Percentiles rank a stretch among this genome's conserved stretches.
phyloP scores from a whole-genome alignment of 2,113 vertebrate species.

The Cynocephalus volans region DNA sequence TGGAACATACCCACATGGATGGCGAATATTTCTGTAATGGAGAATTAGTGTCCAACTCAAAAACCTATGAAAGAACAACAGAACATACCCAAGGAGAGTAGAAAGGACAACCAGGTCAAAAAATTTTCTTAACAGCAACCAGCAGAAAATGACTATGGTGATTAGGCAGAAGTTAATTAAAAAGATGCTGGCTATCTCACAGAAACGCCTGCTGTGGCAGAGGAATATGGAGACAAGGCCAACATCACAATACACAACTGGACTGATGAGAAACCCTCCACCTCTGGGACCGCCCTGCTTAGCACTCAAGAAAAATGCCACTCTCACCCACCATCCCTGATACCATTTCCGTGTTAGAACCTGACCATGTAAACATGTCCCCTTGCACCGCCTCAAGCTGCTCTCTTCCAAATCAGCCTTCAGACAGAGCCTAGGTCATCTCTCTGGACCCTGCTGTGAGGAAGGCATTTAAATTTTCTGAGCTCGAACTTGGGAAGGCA shows the following conservation, averaged over 20 bases:
- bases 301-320: background rate
- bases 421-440: background rate
- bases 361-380: background rate
- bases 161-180: background rate
- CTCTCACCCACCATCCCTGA: background rate
- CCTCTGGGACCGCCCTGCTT: background rate
- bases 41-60: background rate
- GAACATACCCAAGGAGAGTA: background rate
- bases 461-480: background rate
- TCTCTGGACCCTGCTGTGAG: background rate
- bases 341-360: background rate
- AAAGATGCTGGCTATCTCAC: background rate
- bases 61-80: background rate
- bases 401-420: constrained; percentile 25
- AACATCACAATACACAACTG: background rate
- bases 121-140: background rate
- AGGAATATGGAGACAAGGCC: background rate
- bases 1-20: too few relatives aligned
- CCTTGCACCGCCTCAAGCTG: background rate
- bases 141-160: background rate
- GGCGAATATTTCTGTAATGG: background rate
- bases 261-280: background rate
- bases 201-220: background rate
- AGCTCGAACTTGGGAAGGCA: background rate
- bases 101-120: background rate